phyloP scores from a whole-genome alignment of 2,888 invertebrate species.

The Trachelus troglodyta region DNA sequence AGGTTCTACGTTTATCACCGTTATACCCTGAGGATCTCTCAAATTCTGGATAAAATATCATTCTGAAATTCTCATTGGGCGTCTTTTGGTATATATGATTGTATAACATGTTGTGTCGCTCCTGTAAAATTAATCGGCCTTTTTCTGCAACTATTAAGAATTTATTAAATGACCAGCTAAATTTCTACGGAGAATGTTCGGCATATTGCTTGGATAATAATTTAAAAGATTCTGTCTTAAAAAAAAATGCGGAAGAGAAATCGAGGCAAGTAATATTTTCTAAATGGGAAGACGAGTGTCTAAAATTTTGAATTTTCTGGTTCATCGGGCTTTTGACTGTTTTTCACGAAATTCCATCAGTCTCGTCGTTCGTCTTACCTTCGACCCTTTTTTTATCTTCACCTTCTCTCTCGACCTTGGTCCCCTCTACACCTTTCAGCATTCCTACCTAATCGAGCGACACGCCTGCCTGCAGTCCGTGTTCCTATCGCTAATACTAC shows the following conservation, averaged over 20 bases:
- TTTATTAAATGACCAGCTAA: not conserved
- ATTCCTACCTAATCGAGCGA: constrained; percentile 57
- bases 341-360: not conserved
- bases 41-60: not conserved
- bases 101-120: not conserved
- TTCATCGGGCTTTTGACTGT: not conserved
- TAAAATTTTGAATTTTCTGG: not conserved
- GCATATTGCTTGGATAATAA: not conserved
- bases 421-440: constrained; percentile 47
- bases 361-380: constrained; percentile 7
- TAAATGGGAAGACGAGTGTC: not conserved
- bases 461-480: constrained; percentile 42
- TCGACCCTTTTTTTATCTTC: constrained; percentile 29
- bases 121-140: not conserved
- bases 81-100: not conserved
- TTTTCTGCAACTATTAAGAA: not conserved
- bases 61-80: not conserved
- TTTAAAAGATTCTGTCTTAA: not conserved
- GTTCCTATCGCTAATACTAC: constrained; percentile 7
- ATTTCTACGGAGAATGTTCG: not conserved
- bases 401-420: constrained; percentile 43
- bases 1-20: not conserved
- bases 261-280: not conserved
- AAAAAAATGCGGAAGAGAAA: not conserved
- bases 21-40: not conserved